These are phyloP conservation scores for Benthosema pterotum DNA, from an alignment of 2,797 vertebrate species.

Conservation along the genomic window DNA sequence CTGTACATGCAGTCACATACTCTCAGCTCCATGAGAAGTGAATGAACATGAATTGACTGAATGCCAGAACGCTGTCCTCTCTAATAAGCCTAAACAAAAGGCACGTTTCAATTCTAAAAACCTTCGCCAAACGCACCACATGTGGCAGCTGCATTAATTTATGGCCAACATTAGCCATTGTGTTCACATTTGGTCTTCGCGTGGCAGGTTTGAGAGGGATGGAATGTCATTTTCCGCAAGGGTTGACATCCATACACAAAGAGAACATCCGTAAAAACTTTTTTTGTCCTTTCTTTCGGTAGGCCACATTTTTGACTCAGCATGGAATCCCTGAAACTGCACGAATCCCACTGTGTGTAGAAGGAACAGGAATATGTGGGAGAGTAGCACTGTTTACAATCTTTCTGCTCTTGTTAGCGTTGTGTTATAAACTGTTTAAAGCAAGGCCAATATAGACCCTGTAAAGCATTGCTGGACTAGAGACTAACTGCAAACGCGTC, in stretches of 20 bases:
- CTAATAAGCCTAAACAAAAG: not conserved
- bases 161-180: not conserved
- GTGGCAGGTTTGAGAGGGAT: constrained; percentile 3
- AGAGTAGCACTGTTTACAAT: constrained; percentile 54
- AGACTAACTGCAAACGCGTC: constrained; percentile 44
- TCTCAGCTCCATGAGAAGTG: constrained; percentile 13
- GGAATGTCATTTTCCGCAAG: not conserved
- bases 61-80: constrained; percentile 5
- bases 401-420: constrained; percentile 49
- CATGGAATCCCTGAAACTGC: constrained; percentile 16
- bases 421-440: constrained; percentile 71
- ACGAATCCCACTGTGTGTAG: constrained; percentile 2
- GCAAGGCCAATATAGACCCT: constrained; percentile 50
- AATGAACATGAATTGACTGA: constrained; percentile 20
- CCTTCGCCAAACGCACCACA: not conserved
- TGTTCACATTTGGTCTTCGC: not conserved
- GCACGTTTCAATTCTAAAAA: not conserved
- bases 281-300: not conserved
- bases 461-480: constrained; percentile 44
- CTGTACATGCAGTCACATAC: constrained; percentile 9
- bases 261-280: not conserved
- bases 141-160: constrained; percentile 1
- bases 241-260: not conserved
- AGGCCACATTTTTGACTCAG: constrained; percentile 4
- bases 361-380: constrained; percentile 21